phyloP scores from a whole-genome alignment of 2,797 vertebrate genomes.

The Orestias chungarensis region DNA sequence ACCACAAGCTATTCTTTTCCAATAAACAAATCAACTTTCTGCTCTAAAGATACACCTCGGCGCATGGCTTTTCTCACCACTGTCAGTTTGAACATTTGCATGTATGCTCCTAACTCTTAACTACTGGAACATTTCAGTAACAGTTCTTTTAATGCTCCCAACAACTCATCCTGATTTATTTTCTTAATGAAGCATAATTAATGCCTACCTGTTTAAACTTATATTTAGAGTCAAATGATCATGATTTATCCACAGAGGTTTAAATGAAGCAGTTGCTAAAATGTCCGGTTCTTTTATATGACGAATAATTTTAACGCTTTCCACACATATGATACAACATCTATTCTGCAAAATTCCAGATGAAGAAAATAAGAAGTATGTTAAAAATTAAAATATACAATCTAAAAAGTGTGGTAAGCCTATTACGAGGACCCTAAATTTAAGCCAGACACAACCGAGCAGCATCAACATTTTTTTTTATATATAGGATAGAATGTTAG shows the following conservation, averaged over 20 bases:
- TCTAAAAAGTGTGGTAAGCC: too few species aligned
- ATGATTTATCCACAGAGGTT: background rate
- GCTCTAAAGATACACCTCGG: slow-evolving; percentile 11
- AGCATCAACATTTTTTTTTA: too few species aligned
- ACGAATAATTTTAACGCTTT: background rate
- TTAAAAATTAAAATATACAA: background rate
- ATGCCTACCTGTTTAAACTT: background rate
- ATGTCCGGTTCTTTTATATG: background rate
- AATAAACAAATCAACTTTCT: slow-evolving; percentile 37
- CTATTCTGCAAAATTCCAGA: background rate
- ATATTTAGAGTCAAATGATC: too few species aligned
- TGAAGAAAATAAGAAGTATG: background rate
- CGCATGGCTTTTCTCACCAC: slow-evolving; percentile 16
- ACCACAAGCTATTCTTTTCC: slow-evolving; percentile 58
- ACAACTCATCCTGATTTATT: background rate
- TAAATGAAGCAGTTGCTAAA: background rate
- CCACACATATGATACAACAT: background rate
- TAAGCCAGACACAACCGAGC: too few species aligned
- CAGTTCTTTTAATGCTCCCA: background rate
- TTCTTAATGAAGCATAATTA: background rate
- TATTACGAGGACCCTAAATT: too few species aligned
- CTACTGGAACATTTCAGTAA: slow-evolving; percentile 2
- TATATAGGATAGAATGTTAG: too few species aligned
- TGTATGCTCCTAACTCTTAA: background rate
- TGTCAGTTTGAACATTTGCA: slow-evolving; percentile 33